Conservation (phyloP, 2,797 vertebrate genomes). For the Pachyuromys duprasi region DNA sequence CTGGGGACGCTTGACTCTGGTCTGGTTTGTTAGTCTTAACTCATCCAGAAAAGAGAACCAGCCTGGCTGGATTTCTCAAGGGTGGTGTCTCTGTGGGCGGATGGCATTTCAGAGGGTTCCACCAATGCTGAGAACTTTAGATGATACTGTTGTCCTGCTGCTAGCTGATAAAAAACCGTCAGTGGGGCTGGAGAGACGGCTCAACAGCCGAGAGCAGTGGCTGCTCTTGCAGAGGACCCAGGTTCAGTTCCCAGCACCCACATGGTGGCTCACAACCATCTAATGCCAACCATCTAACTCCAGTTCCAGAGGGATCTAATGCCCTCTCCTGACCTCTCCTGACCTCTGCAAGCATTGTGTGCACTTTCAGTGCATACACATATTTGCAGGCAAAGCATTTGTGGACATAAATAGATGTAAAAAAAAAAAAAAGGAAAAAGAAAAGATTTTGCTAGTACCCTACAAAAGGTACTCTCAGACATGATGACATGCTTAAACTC, state of each 20-base stretch:
- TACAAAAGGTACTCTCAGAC: background rate
- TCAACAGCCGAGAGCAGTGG: background rate
- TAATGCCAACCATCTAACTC: too few relatives aligned
- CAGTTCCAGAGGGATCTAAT: background rate
- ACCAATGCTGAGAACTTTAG: background rate
- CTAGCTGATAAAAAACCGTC: background rate
- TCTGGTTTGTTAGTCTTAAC: background rate
- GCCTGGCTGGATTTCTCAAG: background rate
- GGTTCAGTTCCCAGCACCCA: background rate
- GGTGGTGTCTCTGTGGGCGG: background rate
- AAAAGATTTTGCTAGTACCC: conserved; percentile 21
- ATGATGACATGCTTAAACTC: background rate
- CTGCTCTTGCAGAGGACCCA: background rate
- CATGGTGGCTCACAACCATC: background rate
- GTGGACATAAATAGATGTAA: background rate
- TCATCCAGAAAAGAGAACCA: background rate
- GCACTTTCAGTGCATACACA: background rate
- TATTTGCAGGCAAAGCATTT: background rate
- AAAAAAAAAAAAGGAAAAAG: background rate
- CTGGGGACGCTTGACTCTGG: background rate
- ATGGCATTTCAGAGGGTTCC: conserved; percentile 33
- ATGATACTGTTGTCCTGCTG: background rate
- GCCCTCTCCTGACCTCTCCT: background rate
- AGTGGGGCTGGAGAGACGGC: background rate
- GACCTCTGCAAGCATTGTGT: background rate